A percentile compares a stretch with the other conserved stretches of the same genome.
phyloP scores from a whole-genome alignment of 2,797 vertebrate genomes.

The Trematomus bernacchii region DNA sequence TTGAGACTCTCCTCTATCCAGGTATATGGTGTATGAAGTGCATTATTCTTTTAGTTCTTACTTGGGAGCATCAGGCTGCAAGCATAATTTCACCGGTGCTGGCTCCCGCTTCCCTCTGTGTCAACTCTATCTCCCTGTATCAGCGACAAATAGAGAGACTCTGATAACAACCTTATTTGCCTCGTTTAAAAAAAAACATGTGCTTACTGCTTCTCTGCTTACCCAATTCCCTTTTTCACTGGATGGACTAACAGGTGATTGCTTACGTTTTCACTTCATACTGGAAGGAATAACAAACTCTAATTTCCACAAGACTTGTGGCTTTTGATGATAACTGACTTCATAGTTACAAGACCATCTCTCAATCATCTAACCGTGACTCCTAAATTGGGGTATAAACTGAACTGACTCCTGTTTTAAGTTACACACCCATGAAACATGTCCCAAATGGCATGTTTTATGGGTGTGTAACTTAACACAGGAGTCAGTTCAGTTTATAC shows the following conservation, averaged over 20 bases:
- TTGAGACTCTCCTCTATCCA: conserved; percentile 21
- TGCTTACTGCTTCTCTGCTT: conserved; percentile 34
- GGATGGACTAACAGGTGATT: conserved; percentile 52
- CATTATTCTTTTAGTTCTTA: conserved; percentile 37
- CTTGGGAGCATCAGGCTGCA: conserved; percentile 58
- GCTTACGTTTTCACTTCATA: conserved; percentile 43
- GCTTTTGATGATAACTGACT: conserved; percentile 5
- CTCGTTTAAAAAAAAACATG: conserved; percentile 52
- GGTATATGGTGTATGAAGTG: conserved; percentile 21
- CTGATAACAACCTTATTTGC: conserved; percentile 66
- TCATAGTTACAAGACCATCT: neutral
- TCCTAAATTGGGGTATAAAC: neutral
- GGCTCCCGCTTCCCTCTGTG: conserved; percentile 43
- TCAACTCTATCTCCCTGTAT: conserved; percentile 62
- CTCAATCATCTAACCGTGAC: neutral
- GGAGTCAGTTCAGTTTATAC: neutral
- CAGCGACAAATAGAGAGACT: conserved; percentile 59
- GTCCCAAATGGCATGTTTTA: conserved; percentile 10
- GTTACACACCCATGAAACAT: neutral
- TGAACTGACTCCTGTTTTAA: neutral
- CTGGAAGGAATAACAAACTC: conserved; percentile 24
- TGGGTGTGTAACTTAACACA: neutral
- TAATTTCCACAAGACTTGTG: neutral
- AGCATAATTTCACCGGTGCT: conserved; percentile 50
- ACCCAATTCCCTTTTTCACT: conserved; percentile 33